Evolutionary conservation across 2,797 vertebrate species (phyloP), one percentile per base, ranked within the genome.

Genomic region (Geotria australis): DNA sequence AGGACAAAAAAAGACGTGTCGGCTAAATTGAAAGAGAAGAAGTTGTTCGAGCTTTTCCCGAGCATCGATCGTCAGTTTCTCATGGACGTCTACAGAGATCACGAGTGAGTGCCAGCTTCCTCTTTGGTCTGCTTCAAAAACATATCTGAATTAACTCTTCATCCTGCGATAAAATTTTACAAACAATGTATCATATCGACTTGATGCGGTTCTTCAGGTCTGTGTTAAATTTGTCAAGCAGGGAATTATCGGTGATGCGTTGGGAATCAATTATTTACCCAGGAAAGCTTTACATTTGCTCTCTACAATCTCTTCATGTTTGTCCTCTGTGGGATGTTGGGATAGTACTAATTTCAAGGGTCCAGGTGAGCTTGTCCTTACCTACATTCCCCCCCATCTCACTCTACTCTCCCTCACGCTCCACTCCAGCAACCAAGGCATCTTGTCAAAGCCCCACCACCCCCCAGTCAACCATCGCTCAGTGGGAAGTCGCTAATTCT

Each of bases 81-180:
- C 62, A 72, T 71, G 68, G 89, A 94, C 64, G 74, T 94, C 68
- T 94, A 91, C 71, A 80, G 74, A 72, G 81, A 91, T 63, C 72
- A 94, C 75, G 86, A 85, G 91, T 98, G 67, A 73, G 76, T 64
- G 48, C 9, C 58, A 47, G 63, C 51, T 47, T 57, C 48, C 7
- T 47, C 46, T 12, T 38, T 8, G 12, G 3, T 47, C 51, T 12
- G n/a, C 24, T 59, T 6, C 47, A 56, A 56, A 55, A 47, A 8
- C 46, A 56, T 9, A 55, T 46, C 45, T 8, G n/a, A 14, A 45
- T 6, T 47, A 24, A 10, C n/a, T 38, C 10, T 47, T 48, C 14
- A 48, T 49, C 8, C 8, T 9, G 48, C 9, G 24, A 45, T 48
- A 2, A 13, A 38, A 49, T 10, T 48, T 58, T 10, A n/a, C 2